phyloP scores from a whole-genome alignment of 92 coral and sea anemone species.

The Blastomussa wellsi region DNA sequence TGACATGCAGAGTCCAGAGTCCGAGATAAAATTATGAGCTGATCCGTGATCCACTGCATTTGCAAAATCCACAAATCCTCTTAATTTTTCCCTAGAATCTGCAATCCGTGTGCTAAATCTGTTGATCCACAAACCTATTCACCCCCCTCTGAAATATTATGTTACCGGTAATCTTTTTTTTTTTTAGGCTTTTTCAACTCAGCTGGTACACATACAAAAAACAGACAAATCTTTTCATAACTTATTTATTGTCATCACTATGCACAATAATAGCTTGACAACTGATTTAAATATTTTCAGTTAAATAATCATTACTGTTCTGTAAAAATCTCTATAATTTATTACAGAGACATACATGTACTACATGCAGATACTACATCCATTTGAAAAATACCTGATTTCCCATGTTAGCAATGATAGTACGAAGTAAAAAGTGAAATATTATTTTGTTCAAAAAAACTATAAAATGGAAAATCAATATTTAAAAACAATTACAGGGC shows the following conservation, averaged over 20 bases:
- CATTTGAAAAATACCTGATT: not conserved
- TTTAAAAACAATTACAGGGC: too few relatives aligned
- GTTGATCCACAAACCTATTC: too few relatives aligned
- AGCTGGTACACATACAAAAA: not conserved
- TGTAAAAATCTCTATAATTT: not conserved
- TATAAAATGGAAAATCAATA: not conserved
- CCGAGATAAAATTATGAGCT: too few relatives aligned
- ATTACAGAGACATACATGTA: not conserved
- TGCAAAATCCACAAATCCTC: too few relatives aligned
- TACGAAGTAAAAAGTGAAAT: not conserved
- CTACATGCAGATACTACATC: too few relatives aligned
- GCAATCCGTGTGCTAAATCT: too few relatives aligned
- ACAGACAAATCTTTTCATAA: not conserved
- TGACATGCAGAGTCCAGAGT: too few relatives aligned
- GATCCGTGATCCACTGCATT: too few relatives aligned
- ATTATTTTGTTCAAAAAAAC: not conserved
- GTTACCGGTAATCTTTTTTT: not conserved
- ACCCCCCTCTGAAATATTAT: too few relatives aligned
- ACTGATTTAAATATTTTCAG: slow-evolving; percentile 17
- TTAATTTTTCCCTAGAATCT: too few relatives aligned
- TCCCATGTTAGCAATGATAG: not conserved
- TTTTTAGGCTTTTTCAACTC: not conserved
- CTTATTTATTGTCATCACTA: slow-evolving; percentile 7
- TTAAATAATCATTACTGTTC: slow-evolving; percentile 17
- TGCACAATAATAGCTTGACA: not conserved